Percentiles rank a stretch among this genome's conserved stretches.
Evolutionary conservation across 2,113 vertebrate genomes (phyloP).

Genomic region (Zeus faber): DNA sequence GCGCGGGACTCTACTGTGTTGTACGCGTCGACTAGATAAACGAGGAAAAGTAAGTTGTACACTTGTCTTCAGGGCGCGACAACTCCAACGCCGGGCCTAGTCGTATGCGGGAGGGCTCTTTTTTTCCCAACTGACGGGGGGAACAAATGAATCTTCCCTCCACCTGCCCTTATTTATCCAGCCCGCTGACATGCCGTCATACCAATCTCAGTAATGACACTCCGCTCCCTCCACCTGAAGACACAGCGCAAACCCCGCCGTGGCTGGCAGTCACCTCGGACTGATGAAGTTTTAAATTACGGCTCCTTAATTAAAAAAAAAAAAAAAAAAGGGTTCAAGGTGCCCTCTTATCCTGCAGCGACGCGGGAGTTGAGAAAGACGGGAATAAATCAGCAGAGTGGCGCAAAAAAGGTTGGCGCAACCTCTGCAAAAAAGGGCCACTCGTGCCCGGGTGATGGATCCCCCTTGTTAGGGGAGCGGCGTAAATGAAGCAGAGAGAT

Average conservation of each 20-base stretch:
- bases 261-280: slow-evolving; percentile 47
- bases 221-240: neutral
- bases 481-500: slow-evolving; percentile 76
- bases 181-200: slow-evolving; percentile 34
- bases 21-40: neutral
- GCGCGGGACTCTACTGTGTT: slow-evolving; percentile 29
- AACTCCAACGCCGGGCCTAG: neutral
- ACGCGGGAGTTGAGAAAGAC: slow-evolving; percentile 33
- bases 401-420: too few relatives aligned
- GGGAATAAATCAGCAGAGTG: slow-evolving; percentile 72
- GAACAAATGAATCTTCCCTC: neutral
- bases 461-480: slow-evolving; percentile 56
- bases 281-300: slow-evolving; percentile 72
- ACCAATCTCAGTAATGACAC: slow-evolving; percentile 28
- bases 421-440: too few relatives aligned
- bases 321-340: slow-evolving; percentile 58
- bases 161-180: slow-evolving; percentile 4
- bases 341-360: slow-evolving; percentile 55
- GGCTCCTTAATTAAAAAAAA: slow-evolving; percentile 68
- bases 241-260: slow-evolving; percentile 37
- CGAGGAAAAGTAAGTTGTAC: slow-evolving; percentile 7
- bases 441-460: slow-evolving; percentile 66
- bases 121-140: neutral
- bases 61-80: too few relatives aligned
- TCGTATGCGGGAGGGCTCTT: neutral